phyloP scores from a whole-genome alignment of 2,797 vertebrate species.

The Diceros bicornis region DNA sequence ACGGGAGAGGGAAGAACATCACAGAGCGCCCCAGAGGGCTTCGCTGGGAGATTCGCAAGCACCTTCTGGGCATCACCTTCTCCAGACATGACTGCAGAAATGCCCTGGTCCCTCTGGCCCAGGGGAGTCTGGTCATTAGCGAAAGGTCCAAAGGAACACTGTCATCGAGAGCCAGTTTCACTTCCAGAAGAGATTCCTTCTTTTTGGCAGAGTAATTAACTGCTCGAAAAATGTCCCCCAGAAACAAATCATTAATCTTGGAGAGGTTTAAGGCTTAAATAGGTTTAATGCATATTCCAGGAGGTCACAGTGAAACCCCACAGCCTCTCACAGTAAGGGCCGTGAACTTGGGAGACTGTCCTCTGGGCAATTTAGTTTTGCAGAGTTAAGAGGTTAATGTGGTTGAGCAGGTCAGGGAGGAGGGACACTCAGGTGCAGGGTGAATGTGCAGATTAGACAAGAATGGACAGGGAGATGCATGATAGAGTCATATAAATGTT shows the following conservation, averaged over 20 bases:
- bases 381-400: neutral
- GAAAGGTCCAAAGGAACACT: neutral
- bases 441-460: no score
- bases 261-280: neutral
- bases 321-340: neutral
- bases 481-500: no score
- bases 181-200: neutral
- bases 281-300: neutral
- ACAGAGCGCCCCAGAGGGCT: neutral
- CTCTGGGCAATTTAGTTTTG: neutral
- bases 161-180: neutral
- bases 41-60: neutral
- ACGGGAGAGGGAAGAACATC: neutral
- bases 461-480: neutral
- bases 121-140: neutral
- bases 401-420: neutral
- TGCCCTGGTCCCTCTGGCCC: neutral
- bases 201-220: slow-evolving; percentile 7
- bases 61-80: neutral
- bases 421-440: accelerated
- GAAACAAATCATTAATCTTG: slow-evolving; percentile 27
- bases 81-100: neutral
- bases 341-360: neutral
- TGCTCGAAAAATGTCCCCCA: neutral
- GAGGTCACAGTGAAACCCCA: neutral